Conservation (phyloP, 2,113 vertebrate genomes). For the Marmota monax region DNA sequence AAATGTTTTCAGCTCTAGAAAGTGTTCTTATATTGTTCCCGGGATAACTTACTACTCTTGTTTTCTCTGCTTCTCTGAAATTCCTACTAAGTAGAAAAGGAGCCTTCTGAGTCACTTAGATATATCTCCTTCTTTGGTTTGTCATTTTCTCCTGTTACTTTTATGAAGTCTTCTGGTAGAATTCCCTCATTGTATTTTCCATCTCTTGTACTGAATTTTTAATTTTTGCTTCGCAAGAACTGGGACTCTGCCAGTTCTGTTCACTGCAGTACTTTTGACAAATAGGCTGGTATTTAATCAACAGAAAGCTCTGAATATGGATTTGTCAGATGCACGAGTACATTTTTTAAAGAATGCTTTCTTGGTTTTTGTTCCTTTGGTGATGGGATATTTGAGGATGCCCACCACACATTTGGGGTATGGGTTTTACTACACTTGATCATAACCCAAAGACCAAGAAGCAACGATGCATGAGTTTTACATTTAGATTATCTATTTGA, state of each 20-base stretch:
- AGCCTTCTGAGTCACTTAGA: not conserved
- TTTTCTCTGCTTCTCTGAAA: conserved; percentile 18
- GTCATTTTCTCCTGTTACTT: not conserved
- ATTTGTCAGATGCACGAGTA: not conserved
- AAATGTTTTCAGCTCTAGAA: not conserved
- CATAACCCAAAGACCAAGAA: not conserved
- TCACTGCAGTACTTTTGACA: not conserved
- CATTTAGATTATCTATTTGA: not conserved
- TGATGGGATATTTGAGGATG: not conserved
- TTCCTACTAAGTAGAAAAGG: not conserved
- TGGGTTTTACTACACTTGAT: not conserved
- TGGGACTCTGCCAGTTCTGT: not conserved
- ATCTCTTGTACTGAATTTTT: conserved; percentile 16
- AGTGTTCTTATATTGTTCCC: not conserved
- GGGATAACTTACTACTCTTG: not conserved
- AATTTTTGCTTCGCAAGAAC: not conserved
- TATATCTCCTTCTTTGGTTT: not conserved
- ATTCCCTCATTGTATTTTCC: not conserved
- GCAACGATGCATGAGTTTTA: not conserved
- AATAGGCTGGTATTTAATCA: not conserved
- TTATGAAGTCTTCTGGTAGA: not conserved
- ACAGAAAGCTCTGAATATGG: not conserved
- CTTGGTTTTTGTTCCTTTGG: not conserved
- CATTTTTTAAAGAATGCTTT: not conserved
- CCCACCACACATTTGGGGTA: not conserved